phyloP scores from a whole-genome alignment of 2,113 vertebrate genomes.

The Equus przewalskii region DNA sequence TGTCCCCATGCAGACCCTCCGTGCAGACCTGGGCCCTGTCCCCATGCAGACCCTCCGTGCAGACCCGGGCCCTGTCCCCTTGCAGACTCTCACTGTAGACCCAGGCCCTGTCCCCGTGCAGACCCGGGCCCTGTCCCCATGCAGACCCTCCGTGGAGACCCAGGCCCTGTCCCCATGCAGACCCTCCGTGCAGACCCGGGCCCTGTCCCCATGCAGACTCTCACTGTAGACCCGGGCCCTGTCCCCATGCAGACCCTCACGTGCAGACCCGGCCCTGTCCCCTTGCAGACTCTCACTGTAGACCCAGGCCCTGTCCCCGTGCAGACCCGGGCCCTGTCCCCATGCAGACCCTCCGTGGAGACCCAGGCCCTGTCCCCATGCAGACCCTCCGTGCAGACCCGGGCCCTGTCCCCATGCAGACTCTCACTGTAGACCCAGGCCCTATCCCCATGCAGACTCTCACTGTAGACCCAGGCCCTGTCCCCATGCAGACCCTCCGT shows the following conservation, averaged over 20 bases:
- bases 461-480: rapidly evolving
- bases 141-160: not conserved
- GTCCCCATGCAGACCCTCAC: no score
- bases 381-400: not conserved
- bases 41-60: no score
- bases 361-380: not conserved
- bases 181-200: no score
- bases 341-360: not conserved
- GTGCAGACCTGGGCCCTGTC: not conserved
- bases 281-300: no score
- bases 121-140: rapidly evolving
- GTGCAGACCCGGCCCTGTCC: rapidly evolving
- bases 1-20: not conserved
- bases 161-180: not conserved
- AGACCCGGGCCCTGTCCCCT: rapidly evolving
- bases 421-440: not conserved
- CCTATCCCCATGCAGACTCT: not conserved
- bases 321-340: no score
- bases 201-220: not conserved
- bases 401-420: not conserved
- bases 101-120: not conserved
- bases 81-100: not conserved
- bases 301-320: not conserved
- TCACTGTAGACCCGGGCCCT: not conserved
- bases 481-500: not conserved